phyloP scores from a whole-genome alignment of 2,113 vertebrate species.

The Thalassarche chlororhynchos region DNA sequence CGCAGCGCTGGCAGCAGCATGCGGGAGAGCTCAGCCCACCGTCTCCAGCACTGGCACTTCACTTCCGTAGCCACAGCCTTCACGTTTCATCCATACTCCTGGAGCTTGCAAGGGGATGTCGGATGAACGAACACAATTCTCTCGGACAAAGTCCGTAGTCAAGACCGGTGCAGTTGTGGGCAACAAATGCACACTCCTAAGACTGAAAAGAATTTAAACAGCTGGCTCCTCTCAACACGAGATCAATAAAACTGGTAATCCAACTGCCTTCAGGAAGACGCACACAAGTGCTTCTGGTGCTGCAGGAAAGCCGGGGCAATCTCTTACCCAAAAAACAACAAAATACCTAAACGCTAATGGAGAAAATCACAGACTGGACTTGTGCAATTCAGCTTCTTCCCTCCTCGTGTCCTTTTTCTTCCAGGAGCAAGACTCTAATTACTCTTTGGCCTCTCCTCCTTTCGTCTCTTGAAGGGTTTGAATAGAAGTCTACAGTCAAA shows the following conservation, averaged over 20 bases:
- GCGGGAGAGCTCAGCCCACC: not conserved
- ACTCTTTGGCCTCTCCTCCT: not conserved
- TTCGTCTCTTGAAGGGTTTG: not conserved
- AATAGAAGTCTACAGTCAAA: not conserved
- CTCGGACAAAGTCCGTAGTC: not conserved
- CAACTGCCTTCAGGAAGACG: not conserved
- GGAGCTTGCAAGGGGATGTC: not conserved
- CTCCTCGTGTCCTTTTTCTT: not conserved
- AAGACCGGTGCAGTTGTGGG: not conserved
- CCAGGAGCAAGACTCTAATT: not conserved
- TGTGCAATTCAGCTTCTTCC: not conserved
- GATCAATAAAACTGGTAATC: not conserved
- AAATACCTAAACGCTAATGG: not conserved
- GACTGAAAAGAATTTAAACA: not conserved
- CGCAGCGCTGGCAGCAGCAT: not conserved
- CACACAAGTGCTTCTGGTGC: not conserved
- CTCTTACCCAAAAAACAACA: not conserved
- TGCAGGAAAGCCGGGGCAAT: not conserved
- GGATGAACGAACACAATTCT: not conserved
- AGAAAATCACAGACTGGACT: not conserved
- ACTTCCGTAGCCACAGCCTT: not conserved
- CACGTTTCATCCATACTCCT: not conserved
- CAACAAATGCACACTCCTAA: not conserved
- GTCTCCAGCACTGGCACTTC: not conserved
- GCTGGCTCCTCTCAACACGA: not conserved